Evolutionary conservation across 1,140 invertebrate species (phyloP).

Genomic region (Rhynchophorus ferrugineus): DNA sequence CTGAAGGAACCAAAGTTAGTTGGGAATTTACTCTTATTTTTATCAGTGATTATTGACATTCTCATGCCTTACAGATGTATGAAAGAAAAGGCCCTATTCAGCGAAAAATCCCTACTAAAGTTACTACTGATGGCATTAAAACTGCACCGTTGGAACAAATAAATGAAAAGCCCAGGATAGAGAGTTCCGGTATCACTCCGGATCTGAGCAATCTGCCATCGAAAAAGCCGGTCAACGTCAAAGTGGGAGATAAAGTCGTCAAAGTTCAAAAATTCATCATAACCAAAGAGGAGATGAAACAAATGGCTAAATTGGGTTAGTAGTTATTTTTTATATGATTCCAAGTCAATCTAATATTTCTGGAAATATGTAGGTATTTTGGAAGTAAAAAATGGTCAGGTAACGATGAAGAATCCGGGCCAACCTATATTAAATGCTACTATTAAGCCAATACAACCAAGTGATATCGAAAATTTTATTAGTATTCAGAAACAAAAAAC

Average conservation of each 20-base stretch:
- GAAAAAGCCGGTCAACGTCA: constrained; percentile 43
- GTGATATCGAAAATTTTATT: constrained; percentile 21
- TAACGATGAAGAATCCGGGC: constrained; percentile 21
- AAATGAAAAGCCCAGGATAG: constrained; percentile 20
- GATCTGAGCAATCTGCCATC: constrained; percentile 21
- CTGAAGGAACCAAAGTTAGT: constrained; percentile 35
- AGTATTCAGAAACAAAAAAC: constrained; percentile 3
- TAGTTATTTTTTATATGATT: background rate
- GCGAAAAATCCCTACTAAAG: constrained; percentile 14
- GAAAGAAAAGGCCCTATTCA: constrained; percentile 23
- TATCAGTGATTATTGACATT: background rate
- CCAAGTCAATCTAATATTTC: too few species aligned
- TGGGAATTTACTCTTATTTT: background rate
- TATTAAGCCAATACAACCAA: constrained; percentile 20
- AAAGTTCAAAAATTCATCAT: constrained; percentile 53
- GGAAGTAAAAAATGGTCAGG: constrained; percentile 23
- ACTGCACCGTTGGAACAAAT: constrained; percentile 24
- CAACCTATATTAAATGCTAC: constrained; percentile 23
- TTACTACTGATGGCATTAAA: constrained; percentile 1
- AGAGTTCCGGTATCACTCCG: background rate
- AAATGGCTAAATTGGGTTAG: constrained; percentile 51
- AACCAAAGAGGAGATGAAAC: constrained; percentile 52
- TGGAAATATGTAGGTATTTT: too few species aligned
- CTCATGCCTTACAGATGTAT: constrained; percentile 21
- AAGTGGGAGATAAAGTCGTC: constrained; percentile 50